Percentiles rank a stretch among this genome's conserved stretches.
These are phyloP conservation scores for Emys orbicularis DNA, from an alignment of 2,797 vertebrate species.

Conservation along the genomic window DNA sequence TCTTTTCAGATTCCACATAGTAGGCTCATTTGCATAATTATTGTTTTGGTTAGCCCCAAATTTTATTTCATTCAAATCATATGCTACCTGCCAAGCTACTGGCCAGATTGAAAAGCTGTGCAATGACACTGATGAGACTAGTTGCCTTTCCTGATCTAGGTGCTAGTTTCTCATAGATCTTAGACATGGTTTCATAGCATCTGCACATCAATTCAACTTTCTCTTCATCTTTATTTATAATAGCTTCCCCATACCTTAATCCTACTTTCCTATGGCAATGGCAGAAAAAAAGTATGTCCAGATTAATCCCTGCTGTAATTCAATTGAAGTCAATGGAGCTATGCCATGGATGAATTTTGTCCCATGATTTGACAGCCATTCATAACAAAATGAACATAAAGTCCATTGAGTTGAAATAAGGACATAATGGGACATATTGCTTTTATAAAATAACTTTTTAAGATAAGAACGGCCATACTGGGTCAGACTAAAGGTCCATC, in stretches of 20 bases:
- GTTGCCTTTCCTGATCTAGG: background rate
- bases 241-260: conserved; percentile 65
- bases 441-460: background rate
- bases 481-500: too few relatives aligned
- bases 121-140: background rate
- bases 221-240: conserved; percentile 29
- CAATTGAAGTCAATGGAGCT: background rate
- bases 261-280: conserved; percentile 70
- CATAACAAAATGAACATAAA: background rate
- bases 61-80: background rate
- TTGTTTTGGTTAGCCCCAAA: background rate
- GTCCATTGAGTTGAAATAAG: background rate
- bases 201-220: background rate
- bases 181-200: background rate
- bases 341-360: background rate
- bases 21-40: background rate
- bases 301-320: background rate
- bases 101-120: background rate
- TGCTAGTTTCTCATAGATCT: background rate
- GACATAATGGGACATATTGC: background rate
- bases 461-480: background rate
- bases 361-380: background rate
- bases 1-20: background rate
- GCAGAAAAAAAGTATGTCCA: background rate
- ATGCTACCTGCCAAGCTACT: background rate